phyloP scores from a whole-genome alignment of 35 echinoderm and acorn worm genomes.

The Holothuria glaberrima region DNA sequence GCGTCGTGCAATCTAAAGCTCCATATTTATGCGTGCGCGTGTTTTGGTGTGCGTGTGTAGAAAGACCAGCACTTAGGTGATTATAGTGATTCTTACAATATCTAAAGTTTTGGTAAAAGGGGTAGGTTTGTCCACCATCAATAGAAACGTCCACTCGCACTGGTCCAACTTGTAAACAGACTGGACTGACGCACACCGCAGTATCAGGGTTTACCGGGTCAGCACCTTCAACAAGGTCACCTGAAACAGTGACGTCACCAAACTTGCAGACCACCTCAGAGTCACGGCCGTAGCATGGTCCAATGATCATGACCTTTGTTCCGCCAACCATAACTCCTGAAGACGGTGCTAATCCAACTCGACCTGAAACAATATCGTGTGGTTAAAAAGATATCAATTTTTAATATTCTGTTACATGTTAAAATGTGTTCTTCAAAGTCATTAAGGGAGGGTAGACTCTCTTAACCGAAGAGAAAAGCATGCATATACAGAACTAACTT shows the following conservation, averaged over 20 bases:
- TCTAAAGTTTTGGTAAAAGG: not conserved
- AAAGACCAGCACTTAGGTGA: no score
- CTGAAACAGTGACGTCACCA: not conserved
- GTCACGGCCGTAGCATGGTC: not conserved
- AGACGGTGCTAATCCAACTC: not conserved
- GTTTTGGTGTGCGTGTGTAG: no score
- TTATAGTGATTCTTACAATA: no score
- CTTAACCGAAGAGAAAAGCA: no score
- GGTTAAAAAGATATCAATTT: not conserved
- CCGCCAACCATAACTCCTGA: slow-evolving; percentile 13
- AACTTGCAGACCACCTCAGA: not conserved
- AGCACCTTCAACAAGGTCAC: no score
- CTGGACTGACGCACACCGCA: not conserved
- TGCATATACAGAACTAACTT: no score
- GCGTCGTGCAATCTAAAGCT: no score
- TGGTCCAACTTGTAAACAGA: not conserved
- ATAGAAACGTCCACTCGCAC: not conserved
- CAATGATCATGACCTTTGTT: not conserved
- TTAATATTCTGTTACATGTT: no score
- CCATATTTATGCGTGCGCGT: no score
- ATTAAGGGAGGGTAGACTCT: no score
- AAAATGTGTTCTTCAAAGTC: no score
- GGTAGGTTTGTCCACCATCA: not conserved
- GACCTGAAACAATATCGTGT: not conserved
- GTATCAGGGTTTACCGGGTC: not conserved